These are phyloP conservation scores for Scolopax bukidnonensis DNA, from an alignment of 2,797 vertebrate genomes.

Conservation along the genomic window DNA sequence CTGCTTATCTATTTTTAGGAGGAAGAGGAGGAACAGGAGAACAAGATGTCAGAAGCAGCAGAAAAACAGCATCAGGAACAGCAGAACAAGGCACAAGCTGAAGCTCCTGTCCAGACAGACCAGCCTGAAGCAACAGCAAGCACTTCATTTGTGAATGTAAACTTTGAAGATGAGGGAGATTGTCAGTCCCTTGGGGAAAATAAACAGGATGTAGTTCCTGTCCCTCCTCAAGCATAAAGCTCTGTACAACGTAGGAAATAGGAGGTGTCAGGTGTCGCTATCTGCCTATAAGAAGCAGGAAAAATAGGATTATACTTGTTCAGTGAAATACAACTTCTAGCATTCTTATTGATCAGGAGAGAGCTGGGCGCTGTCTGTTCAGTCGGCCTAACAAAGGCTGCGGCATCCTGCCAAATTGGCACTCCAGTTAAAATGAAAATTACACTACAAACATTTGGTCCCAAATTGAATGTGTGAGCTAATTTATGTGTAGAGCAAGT, in stretches of 20 bases:
- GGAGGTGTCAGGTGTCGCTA: conserved; percentile 7
- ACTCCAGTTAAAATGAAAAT: conserved; percentile 29
- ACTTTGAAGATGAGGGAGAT: conserved; percentile 86
- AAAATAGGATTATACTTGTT: conserved; percentile 61
- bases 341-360: conserved; percentile 68
- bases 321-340: conserved; percentile 56
- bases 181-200: conserved; percentile 60
- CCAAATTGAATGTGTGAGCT: conserved; percentile 16
- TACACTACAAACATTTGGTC: conserved; percentile 35
- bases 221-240: conserved; percentile 79
- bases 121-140: conserved; percentile 74
- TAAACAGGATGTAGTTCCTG: conserved; percentile 80
- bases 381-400: conserved; percentile 40
- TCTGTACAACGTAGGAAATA: neutral
- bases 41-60: conserved; percentile 89
- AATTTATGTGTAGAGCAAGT: conserved; percentile 40
- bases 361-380: conserved; percentile 29
- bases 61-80: conserved; percentile 84
- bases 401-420: conserved; percentile 30
- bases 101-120: conserved; percentile 71
- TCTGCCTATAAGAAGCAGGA: conserved; percentile 15
- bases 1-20: conserved; percentile 75
- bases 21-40: conserved; percentile 91
- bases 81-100: conserved; percentile 71
- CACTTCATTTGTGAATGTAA: conserved; percentile 80